phyloP scores from a whole-genome alignment of 2,888 invertebrate species.

The Ditylenchus weischeri region DNA sequence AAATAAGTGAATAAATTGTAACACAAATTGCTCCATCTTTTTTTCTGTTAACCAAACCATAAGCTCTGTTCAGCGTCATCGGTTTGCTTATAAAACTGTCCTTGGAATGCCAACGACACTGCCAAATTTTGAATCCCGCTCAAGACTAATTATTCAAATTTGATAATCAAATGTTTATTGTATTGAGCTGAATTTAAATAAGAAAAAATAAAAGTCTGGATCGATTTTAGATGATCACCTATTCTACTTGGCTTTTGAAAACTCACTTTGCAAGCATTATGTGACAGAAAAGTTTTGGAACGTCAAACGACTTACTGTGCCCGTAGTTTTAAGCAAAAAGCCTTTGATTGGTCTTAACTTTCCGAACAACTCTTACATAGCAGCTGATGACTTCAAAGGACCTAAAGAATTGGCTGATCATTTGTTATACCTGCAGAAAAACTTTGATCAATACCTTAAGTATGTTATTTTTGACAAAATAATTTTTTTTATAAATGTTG shows the following conservation, averaged over 20 bases:
- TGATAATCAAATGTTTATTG: no score
- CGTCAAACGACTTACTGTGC: slow-evolving; percentile 15
- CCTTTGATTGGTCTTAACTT: slow-evolving; percentile 9
- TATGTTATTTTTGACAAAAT: not conserved
- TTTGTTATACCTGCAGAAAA: slow-evolving; percentile 2
- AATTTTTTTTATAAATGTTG: not conserved
- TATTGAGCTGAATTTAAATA: no score
- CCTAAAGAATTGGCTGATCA: slow-evolving; percentile 16
- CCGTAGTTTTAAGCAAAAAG: slow-evolving; percentile 11
- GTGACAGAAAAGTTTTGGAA: slow-evolving; percentile 23
- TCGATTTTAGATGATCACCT: slow-evolving; percentile 17
- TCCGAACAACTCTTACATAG: slow-evolving; percentile 17
- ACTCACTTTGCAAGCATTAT: slow-evolving; percentile 11
- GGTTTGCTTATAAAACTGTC: no score
- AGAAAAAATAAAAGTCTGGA: no score
- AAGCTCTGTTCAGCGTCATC: no score
- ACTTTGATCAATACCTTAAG: slow-evolving; percentile 8
- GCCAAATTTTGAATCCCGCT: no score
- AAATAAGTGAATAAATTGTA: no score
- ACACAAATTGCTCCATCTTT: no score
- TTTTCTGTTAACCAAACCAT: no score
- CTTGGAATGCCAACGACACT: no score
- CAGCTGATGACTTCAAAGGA: slow-evolving; percentile 18
- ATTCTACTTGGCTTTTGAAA: slow-evolving; percentile 24
- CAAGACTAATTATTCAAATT: no score